A percentile compares a stretch with the other conserved stretches of the same genome.
Evolutionary conservation across 2,888 invertebrate species (phyloP).

Genomic region (Sclerodermus sp.): DNA sequence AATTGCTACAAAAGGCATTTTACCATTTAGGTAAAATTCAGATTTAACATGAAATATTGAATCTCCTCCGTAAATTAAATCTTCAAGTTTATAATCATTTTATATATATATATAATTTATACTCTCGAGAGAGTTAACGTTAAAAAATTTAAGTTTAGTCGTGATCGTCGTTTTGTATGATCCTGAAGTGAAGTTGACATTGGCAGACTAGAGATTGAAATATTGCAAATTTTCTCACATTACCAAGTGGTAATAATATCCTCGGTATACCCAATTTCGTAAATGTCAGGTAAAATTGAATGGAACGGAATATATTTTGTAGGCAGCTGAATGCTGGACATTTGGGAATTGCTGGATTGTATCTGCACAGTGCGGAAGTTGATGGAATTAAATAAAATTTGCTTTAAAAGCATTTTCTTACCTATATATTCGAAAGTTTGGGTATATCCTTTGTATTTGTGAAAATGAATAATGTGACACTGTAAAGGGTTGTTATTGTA

Average conservation of each 20-base stretch:
- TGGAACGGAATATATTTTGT: conserved; percentile 11
- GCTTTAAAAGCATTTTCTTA: conserved; percentile 24
- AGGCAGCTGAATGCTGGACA: conserved; percentile 14
- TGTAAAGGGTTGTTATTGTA: conserved; percentile 5
- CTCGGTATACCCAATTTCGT: conserved; percentile 6
- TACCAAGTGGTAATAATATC: not conserved
- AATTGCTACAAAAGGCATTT: too few relatives aligned
- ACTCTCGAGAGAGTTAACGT: too few relatives aligned
- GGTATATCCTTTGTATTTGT: conserved; percentile 15
- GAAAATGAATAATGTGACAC: conserved; percentile 9
- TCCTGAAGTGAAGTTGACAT: not conserved
- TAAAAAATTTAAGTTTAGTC: conserved; percentile 3
- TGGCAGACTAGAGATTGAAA: conserved; percentile 5
- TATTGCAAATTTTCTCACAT: conserved; percentile 3
- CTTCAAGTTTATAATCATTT: not conserved
- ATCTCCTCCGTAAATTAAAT: too few relatives aligned
- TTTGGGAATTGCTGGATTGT: conserved; percentile 36
- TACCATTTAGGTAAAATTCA: too few relatives aligned
- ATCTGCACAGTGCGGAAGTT: conserved; percentile 41
- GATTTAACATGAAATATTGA: too few relatives aligned
- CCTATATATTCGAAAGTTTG: conserved; percentile 13
- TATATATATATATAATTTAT: too few relatives aligned
- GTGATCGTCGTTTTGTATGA: conserved; percentile 12
- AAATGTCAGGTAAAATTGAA: conserved; percentile 7
- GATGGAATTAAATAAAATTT: conserved; percentile 15